These are phyloP conservation scores for Baccha elongata DNA, from an alignment of 2,888 invertebrate species.

Conservation along the genomic window DNA sequence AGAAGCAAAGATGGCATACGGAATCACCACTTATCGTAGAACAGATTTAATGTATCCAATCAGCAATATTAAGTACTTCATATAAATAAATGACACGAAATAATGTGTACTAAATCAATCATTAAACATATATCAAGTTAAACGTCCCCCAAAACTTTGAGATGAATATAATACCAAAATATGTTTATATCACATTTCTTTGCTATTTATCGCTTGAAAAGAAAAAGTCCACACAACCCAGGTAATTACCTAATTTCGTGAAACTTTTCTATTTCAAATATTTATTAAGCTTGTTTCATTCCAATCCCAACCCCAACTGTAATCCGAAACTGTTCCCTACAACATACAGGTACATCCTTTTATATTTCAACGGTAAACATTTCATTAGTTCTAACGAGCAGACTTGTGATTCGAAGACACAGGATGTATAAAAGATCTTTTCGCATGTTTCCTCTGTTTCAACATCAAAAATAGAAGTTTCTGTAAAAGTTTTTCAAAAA, in stretches of 20 bases:
- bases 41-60: too few species aligned
- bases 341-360: background rate
- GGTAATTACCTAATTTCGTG: conserved; percentile 10
- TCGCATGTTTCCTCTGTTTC: background rate
- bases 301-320: background rate
- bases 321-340: background rate
- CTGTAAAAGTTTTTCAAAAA: too few species aligned
- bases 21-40: too few species aligned
- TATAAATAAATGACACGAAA: too few species aligned
- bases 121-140: too few species aligned
- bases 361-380: background rate
- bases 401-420: background rate
- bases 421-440: background rate
- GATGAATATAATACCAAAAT: too few species aligned
- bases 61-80: too few species aligned
- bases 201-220: background rate
- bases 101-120: too few species aligned
- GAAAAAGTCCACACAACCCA: conserved; percentile 9
- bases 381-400: conserved; percentile 5
- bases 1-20: too few species aligned
- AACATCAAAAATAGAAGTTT: background rate
- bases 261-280: conserved; percentile 17
- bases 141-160: too few species aligned
- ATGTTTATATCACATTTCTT: background rate
- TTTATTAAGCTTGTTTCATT: background rate